phyloP scores from a whole-genome alignment of 2,888 invertebrate species.

The Archips crataeganus region DNA sequence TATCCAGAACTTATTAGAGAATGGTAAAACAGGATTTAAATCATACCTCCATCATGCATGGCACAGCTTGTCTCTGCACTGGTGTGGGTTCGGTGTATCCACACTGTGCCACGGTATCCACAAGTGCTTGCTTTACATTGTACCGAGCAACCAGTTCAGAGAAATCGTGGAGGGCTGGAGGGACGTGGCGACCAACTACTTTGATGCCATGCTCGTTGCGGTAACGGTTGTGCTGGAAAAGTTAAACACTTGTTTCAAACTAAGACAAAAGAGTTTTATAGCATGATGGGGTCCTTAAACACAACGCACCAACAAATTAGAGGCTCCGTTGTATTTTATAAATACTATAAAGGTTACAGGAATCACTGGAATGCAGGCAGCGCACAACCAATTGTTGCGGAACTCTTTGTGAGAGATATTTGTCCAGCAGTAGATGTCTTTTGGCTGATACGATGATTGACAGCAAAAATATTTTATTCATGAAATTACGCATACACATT shows the following conservation, averaged over 20 bases:
- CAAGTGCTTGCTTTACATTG: conserved; percentile 85
- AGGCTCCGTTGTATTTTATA: no score
- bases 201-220: conserved; percentile 92
- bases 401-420: no score
- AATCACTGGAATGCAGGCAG: no score
- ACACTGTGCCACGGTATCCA: conserved; percentile 89
- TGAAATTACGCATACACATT: no score
- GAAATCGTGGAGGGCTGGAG: conserved; percentile 91
- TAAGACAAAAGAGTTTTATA: no score
- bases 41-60: conserved; percentile 92
- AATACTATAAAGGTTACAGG: no score
- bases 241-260: background rate
- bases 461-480: background rate
- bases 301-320: no score
- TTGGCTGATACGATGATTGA: background rate
- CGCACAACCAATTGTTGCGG: no score
- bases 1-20: no score
- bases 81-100: conserved; percentile 93
- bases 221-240: conserved; percentile 88
- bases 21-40: conserved; percentile 12
- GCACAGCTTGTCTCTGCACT: conserved; percentile 97
- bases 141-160: conserved; percentile 86
- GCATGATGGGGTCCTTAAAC: no score
- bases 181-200: conserved; percentile 92
- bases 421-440: no score